Percentiles rank a stretch among this genome's conserved stretches.
These are phyloP conservation scores for Pteromalus puparum DNA, from an alignment of 1,140 invertebrate species.

Conservation along the genomic window DNA sequence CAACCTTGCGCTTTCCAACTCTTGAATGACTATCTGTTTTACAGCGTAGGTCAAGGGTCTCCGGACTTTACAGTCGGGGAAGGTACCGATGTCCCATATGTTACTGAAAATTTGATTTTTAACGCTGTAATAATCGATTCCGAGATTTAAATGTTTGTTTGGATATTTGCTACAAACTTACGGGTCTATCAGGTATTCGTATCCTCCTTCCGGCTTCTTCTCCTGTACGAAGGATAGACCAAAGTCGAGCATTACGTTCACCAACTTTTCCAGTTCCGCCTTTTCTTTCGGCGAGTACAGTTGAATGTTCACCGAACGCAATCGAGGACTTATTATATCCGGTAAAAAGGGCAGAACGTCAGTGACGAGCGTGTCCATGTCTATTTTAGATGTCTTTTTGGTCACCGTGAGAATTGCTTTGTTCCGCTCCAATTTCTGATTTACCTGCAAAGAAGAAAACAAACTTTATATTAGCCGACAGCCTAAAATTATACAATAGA, in stretches of 20 bases:
- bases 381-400: constrained; percentile 78
- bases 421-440: constrained; percentile 76
- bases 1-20: constrained; percentile 85
- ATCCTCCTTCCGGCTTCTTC: constrained; percentile 85
- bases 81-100: constrained; percentile 71
- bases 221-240: constrained; percentile 92
- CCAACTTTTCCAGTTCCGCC: constrained; percentile 81
- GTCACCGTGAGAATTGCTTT: constrained; percentile 78
- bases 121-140: not conserved
- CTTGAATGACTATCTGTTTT: constrained; percentile 86
- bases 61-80: constrained; percentile 67
- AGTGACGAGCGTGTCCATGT: constrained; percentile 78
- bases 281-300: constrained; percentile 87
- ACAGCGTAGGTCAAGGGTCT: constrained; percentile 79
- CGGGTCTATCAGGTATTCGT: constrained; percentile 89
- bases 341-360: constrained; percentile 87
- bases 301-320: constrained; percentile 85
- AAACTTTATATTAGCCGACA: no score
- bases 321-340: constrained; percentile 84
- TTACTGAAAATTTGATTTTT: constrained; percentile 64
- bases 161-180: constrained; percentile 73
- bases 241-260: constrained; percentile 91
- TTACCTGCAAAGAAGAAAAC: constrained; percentile 74
- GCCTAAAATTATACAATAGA: not conserved
- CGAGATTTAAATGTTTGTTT: not conserved